Evolutionary conservation across 53 echinoderm and acorn worm species (phyloP), one percentile per base, ranked within the genome.

Genomic region (Antedon mediterranea): DNA sequence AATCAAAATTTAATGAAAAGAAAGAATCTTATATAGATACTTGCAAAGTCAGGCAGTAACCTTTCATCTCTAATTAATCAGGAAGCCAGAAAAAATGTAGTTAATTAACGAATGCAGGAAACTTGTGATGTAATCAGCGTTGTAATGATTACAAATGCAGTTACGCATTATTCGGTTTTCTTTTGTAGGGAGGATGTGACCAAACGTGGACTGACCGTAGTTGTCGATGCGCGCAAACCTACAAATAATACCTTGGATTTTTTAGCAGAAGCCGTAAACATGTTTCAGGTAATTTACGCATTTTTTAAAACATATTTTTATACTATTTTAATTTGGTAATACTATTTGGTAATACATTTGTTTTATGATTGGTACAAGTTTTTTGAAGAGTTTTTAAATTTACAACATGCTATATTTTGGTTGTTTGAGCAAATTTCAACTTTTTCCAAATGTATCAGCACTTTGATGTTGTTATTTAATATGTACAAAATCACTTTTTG

Each of bases 201-300:
- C 30, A 31, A 80, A 70, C 78, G 74, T 43, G 91, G 91, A 26
- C 72, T 91, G 33, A 80, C 83, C 33, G 85, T 91, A 0, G 91
- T 85, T 9, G 85, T 91, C 0, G 91, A 91, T 85, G 88, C 91
- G 43, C 80, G 91, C 33, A 83, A 83, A 75, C 83, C 84, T 20
- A 83, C 85, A n/a, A 88, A 85, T 37, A 78, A 88, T 28, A 88
- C 85, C 31, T 76, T 88, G 8, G 91, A 88, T 78, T 78, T 78
- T 33, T 79, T 91, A 14, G 83, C 87, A 72, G 91, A 91, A 33
- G 85, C 88, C 0, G 79, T 91, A 11, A 83, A 88, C 78, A 71
- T 88, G 32, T 75, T 91, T 27, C 83, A 91, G 85, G 91, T 87
- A 79, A 83, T 71, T 6, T 6, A 37, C 11, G n/a, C n/a, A n/a